Evolutionary conservation across 1,140 invertebrate species (phyloP).

Genomic region (Diuraphis noxia): DNA sequence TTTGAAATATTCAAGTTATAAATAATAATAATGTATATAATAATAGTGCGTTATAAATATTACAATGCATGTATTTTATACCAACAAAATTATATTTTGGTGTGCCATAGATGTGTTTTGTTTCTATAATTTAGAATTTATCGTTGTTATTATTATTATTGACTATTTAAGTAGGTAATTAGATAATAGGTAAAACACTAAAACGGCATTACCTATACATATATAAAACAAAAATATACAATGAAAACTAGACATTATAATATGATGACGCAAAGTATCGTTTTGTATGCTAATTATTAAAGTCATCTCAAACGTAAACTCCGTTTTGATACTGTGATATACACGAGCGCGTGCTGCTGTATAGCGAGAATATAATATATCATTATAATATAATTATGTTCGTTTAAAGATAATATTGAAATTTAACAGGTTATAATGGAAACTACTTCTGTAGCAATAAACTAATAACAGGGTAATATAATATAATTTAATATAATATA

Average conservation of each 20-base stretch:
- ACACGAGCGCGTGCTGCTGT: not conserved
- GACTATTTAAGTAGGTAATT: too few species aligned
- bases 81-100: too few species aligned
- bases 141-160: too few species aligned
- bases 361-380: not conserved
- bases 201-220: not conserved
- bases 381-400: not conserved
- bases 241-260: too few species aligned
- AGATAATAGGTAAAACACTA: not conserved
- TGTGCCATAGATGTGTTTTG: too few species aligned
- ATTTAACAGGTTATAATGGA: not conserved
- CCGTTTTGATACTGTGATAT: not conserved
- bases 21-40: too few species aligned
- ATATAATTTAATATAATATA: not conserved
- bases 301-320: not conserved
- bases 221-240: not conserved
- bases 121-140: too few species aligned
- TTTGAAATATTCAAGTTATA: too few species aligned
- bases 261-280: not conserved
- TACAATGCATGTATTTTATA: too few species aligned
- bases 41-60: too few species aligned
- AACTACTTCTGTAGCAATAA: not conserved
- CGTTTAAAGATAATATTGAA: not conserved
- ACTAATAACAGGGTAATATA: not conserved
- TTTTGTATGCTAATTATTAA: constrained; percentile 21